Evolutionary conservation across 2,797 vertebrate species (phyloP).

Genomic region (Eleutherodactylus coqui): DNA sequence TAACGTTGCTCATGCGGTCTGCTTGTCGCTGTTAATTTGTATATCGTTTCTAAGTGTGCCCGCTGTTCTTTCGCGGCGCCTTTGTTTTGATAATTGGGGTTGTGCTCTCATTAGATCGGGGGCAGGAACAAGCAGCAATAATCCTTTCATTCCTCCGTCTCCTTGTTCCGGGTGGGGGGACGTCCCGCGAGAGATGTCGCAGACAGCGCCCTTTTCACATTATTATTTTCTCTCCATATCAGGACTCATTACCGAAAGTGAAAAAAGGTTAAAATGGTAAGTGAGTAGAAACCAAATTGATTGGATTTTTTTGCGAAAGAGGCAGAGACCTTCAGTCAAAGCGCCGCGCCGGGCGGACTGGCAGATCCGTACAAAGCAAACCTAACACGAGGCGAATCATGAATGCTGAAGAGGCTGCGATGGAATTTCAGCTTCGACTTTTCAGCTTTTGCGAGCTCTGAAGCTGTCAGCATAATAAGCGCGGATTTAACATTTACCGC

Average conservation of each 20-base stretch:
- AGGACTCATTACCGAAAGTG: conserved; percentile 65
- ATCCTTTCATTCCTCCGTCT: conserved; percentile 17
- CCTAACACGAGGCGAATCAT: conserved; percentile 16
- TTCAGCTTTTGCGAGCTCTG: conserved; percentile 42
- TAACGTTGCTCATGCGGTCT: not conserved
- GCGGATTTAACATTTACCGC: conserved; percentile 35
- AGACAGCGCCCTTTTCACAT: conserved; percentile 69
- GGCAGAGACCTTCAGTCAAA: conserved; percentile 58
- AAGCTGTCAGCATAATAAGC: conserved; percentile 57
- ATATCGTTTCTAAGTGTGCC: conserved; percentile 27
- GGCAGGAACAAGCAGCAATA: conserved; percentile 19
- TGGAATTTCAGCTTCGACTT: not conserved
- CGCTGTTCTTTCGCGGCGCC: conserved; percentile 17
- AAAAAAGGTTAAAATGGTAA: conserved; percentile 72
- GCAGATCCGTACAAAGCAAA: conserved; percentile 48
- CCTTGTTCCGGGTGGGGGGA: conserved; percentile 6
- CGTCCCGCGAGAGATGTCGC: conserved; percentile 68
- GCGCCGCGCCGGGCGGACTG: conserved; percentile 48
- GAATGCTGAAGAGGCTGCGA: not conserved
- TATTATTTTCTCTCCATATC: conserved; percentile 69
- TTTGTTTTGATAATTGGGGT: conserved; percentile 63
- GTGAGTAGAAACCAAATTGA: conserved; percentile 67
- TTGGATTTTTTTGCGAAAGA: conserved; percentile 69
- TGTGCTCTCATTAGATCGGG: conserved; percentile 51
- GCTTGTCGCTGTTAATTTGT: conserved; percentile 48